phyloP scores from a whole-genome alignment of 2,797 vertebrate species.

The Mustela erminea region DNA sequence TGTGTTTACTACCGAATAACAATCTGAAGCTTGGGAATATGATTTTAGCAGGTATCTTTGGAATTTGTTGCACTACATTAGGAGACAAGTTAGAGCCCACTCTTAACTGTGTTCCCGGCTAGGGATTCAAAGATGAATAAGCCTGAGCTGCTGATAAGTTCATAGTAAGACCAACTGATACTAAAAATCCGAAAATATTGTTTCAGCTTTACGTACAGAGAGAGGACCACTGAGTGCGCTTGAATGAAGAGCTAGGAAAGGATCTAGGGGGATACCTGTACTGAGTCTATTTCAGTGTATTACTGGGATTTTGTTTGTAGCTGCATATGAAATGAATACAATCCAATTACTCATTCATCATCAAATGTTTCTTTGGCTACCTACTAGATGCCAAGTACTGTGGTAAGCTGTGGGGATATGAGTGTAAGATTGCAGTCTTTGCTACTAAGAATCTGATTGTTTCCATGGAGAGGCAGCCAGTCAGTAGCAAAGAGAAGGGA shows the following conservation, averaged over 20 bases:
- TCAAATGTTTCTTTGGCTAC: not conserved
- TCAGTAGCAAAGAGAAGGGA: not conserved
- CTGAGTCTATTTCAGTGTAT: not conserved
- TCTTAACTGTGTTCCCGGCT: not conserved
- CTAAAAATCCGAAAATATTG: not conserved
- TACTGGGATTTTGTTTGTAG: not conserved
- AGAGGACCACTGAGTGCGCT: not conserved
- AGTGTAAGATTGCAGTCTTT: not conserved
- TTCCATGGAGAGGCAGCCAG: not conserved
- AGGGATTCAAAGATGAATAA: not conserved
- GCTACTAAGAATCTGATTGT: not conserved
- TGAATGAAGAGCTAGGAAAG: not conserved
- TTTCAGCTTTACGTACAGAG: not conserved
- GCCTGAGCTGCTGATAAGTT: not conserved
- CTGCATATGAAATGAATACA: not conserved
- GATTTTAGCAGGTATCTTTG: slow-evolving; percentile 16
- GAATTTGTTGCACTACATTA: not conserved
- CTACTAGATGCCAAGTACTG: not conserved
- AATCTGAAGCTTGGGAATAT: not conserved
- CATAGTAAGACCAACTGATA: not conserved
- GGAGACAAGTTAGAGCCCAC: not conserved
- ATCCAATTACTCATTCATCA: not conserved
- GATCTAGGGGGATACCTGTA: not conserved
- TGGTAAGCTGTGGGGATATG: not conserved
- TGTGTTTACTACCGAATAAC: slow-evolving; percentile 1